These are phyloP conservation scores for Acanthiza pusilla DNA, from an alignment of 2,797 vertebrate species.

Conservation along the genomic window DNA sequence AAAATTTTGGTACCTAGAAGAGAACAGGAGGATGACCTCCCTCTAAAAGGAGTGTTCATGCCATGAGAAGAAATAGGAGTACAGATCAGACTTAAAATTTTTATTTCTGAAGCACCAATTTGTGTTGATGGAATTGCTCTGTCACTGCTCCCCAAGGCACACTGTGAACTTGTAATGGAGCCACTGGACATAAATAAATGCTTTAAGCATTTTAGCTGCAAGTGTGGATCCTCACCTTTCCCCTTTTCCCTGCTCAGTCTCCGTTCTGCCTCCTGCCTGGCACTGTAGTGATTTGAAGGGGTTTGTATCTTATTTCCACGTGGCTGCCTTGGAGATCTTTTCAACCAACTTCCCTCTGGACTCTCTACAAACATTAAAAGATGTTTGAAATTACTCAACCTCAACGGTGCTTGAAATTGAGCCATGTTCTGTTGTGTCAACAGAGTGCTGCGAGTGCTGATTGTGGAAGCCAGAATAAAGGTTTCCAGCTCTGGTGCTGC, in stretches of 20 bases:
- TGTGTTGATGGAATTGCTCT: neutral
- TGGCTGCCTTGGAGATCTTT: slow-evolving; percentile 31
- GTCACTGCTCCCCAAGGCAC: neutral
- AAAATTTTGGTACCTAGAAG: neutral
- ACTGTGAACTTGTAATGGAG: neutral
- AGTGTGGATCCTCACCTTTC: slow-evolving; percentile 25
- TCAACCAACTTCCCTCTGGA: slow-evolving; percentile 7
- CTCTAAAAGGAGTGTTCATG: neutral
- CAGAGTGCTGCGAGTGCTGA: slow-evolving; percentile 16
- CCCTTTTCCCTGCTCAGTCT: neutral
- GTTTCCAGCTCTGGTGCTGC: slow-evolving; percentile 13
- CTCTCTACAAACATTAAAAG: slow-evolving; percentile 50
- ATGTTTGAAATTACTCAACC: slow-evolving; percentile 59
- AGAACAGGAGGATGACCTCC: neutral
- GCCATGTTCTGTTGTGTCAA: slow-evolving; percentile 48
- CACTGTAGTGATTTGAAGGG: neutral
- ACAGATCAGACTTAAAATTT: neutral
- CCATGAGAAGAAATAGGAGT: neutral
- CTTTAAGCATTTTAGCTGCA: neutral
- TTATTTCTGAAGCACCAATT: neutral
- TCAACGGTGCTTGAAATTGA: slow-evolving; percentile 44
- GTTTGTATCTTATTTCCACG: neutral
- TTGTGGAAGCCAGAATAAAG: neutral
- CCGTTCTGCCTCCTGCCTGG: neutral
- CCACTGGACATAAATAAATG: slow-evolving; percentile 3